Conservation (phyloP, 2,888 invertebrate genomes). For the Opisthograptis luteolata region DNA sequence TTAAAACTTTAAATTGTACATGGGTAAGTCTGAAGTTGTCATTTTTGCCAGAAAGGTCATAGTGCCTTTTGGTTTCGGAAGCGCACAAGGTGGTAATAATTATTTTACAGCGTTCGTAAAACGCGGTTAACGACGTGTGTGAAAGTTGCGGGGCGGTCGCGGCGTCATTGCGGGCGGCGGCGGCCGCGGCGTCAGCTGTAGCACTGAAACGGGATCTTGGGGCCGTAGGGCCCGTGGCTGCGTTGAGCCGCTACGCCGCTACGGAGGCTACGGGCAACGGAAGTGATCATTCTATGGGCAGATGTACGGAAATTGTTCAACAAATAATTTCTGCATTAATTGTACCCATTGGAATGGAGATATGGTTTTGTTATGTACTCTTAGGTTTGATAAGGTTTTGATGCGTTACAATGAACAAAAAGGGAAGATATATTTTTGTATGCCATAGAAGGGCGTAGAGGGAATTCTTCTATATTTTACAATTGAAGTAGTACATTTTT, state of each 20-base stretch:
- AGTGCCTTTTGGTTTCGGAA: constrained; percentile 18
- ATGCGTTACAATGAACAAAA: no score
- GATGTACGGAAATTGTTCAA: no score
- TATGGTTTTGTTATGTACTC: no score
- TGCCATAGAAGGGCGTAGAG: no score
- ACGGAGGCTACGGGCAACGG: constrained; percentile 5
- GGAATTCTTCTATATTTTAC: no score
- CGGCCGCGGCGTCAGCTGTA: constrained; percentile 61
- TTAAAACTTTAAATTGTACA: constrained; percentile 8
- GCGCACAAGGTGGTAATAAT: constrained; percentile 36
- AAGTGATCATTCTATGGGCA: background rate
- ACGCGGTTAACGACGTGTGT: constrained; percentile 64
- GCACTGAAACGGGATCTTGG: constrained; percentile 55
- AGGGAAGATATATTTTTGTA: no score
- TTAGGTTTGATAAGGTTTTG: no score
- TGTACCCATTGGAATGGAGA: no score
- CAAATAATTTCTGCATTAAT: no score
- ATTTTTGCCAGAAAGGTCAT: constrained; percentile 13
- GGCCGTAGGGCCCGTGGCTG: no score
- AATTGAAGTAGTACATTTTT: no score
- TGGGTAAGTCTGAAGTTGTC: background rate
- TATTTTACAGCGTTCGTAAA: constrained; percentile 68
- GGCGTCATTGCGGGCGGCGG: constrained; percentile 54
- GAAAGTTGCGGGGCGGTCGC: constrained; percentile 53
- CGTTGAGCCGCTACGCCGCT: constrained; percentile 47